Conservation (phyloP, 64 coral and sea anemone species). For the Porites australiensis region DNA sequence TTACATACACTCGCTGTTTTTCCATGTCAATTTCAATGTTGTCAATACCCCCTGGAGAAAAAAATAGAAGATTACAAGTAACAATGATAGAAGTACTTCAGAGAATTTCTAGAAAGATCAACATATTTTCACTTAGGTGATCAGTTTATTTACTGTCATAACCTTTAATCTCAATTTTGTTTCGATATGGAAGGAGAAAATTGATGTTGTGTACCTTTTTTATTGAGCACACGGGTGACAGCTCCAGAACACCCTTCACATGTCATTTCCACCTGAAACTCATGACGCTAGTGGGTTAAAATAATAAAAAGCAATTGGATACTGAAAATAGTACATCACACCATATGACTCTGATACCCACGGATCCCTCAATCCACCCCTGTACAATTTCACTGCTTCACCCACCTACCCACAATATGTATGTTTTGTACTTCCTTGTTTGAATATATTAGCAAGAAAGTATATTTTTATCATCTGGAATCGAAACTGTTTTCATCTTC, state of each 20-base stretch:
- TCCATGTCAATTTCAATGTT: conserved; percentile 92
- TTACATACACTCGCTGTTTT: conserved; percentile 90
- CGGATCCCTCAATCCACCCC: too few relatives aligned
- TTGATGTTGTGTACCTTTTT: conserved; percentile 67
- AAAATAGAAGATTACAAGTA: background rate
- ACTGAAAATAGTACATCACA: too few relatives aligned
- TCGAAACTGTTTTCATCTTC: too few relatives aligned
- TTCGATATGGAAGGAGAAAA: background rate
- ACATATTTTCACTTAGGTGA: too few relatives aligned
- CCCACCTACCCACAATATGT: too few relatives aligned
- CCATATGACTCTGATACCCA: too few relatives aligned
- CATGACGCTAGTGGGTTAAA: conserved; percentile 59
- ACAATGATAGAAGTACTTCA: background rate
- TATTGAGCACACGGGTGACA: conserved; percentile 87
- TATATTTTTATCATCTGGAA: too few relatives aligned
- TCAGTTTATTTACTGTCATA: background rate
- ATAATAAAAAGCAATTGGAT: background rate
- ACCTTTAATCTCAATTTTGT: background rate
- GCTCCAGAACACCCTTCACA: conserved; percentile 97
- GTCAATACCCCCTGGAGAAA: conserved; percentile 54
- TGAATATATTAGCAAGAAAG: too few relatives aligned
- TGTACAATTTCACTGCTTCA: too few relatives aligned
- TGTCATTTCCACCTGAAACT: conserved; percentile 98
- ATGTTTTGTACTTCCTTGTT: too few relatives aligned
- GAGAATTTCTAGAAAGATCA: background rate